Evolutionary conservation across 2,797 vertebrate genomes (phyloP), one percentile per base, ranked within the genome.

Genomic region (Coregonus ussuriensis): DNA sequence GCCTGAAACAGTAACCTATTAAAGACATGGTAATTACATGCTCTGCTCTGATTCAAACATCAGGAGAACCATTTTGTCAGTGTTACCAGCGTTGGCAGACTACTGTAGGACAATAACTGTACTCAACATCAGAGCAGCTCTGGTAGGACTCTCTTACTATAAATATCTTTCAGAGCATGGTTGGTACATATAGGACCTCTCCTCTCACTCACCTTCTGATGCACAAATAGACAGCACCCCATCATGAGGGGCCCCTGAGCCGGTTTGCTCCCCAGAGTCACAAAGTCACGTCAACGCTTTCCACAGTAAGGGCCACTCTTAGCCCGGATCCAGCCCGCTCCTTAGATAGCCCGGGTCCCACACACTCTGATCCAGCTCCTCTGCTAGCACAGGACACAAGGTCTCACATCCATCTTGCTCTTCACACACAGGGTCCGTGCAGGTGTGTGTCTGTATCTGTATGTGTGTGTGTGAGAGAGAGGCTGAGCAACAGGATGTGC

Each of bases 211-310:
- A 96, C 95, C 95, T 94, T 94, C 79, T 93, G 89, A 78, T 92
- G 88, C 81, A 96, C 86, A 87, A 94, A 96, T 81, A 96, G 91
- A 89, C 95, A 96, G 87, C 95, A 96, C 92, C 95, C 95, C 91
- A 96, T 94, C 95, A 95, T 96, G 86, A 91, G 91, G 92, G 87
- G 76, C 72, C 68, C 70, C 68, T 33, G 65, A 4, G 41, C 31
- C 70, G 53, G 29, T 63, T 77, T 78, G 63, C 11, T 65, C 37
- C 11, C 63, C 35, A 72, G 67, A 65, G n/a, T 62, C 70, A 3
- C 71, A 66, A 65, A 33, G 16, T 41, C 4, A 59, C 56, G 6
- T 2, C n/a, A 59, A 59, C 18, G 16, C 63, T 62, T 47, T 78
- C 75, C 66, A 71, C 56, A 56, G 52, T 15, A 69, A 47, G 68